These are phyloP conservation scores for Lepisosteus oculatus DNA, from an alignment of 2,113 vertebrate species.

Conservation along the genomic window DNA sequence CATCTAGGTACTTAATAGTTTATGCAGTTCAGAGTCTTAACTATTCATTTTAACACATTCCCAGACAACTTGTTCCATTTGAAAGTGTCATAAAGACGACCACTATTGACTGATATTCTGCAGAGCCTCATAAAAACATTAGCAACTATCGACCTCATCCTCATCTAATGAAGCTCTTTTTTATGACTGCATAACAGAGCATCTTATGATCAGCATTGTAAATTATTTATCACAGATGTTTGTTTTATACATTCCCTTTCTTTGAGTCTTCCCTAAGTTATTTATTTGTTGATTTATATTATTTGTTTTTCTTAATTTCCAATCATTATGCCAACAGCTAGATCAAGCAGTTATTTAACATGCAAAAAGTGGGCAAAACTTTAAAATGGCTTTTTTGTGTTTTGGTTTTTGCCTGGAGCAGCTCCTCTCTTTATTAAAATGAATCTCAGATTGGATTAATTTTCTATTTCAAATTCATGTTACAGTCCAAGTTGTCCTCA, in stretches of 20 bases:
- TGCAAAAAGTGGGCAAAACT: background rate
- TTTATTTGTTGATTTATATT: background rate
- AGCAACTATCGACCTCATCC: slow-evolving; percentile 12
- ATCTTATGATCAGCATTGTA: slow-evolving; percentile 5
- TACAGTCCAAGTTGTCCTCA: background rate
- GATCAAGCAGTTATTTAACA: background rate
- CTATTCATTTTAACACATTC: slow-evolving; percentile 40
- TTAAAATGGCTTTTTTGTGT: background rate
- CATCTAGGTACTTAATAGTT: too few relatives aligned
- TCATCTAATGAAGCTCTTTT: slow-evolving; percentile 29
- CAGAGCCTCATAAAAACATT: slow-evolving; percentile 34
- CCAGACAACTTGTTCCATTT: slow-evolving; percentile 12
- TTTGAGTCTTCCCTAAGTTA: background rate
- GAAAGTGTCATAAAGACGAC: slow-evolving; percentile 23
- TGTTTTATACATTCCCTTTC: slow-evolving; percentile 26
- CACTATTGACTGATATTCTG: slow-evolving; percentile 45
- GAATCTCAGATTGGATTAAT: too few relatives aligned
- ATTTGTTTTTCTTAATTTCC: background rate
- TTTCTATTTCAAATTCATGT: background rate
- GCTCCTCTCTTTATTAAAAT: background rate
- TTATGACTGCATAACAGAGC: slow-evolving; percentile 31
- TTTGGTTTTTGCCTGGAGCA: slow-evolving; percentile 2
- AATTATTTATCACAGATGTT: slow-evolving; percentile 31
- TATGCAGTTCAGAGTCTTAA: slow-evolving; percentile 14
- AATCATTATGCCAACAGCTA: background rate